These are phyloP conservation scores for Drosophila albomicans DNA, from an alignment of 1,140 invertebrate genomes.

Conservation along the genomic window DNA sequence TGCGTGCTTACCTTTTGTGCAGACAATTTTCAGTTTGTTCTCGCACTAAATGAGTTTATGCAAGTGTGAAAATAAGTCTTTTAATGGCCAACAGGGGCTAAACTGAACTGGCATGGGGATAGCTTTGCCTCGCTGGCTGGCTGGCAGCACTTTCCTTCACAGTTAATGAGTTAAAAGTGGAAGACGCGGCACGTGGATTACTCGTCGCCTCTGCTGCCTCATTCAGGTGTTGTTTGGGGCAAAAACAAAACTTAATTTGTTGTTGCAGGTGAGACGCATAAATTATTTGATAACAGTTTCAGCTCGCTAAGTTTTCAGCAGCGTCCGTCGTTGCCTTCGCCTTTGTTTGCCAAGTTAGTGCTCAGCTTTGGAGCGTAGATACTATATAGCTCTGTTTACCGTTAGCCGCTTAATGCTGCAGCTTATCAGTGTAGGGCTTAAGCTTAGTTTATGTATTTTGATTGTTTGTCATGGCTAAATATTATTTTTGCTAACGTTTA, in stretches of 20 bases:
- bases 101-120: not conserved
- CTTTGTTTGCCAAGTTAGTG: constrained; percentile 60
- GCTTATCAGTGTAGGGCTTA: constrained; percentile 67
- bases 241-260: constrained; percentile 79
- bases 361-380: constrained; percentile 8
- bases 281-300: constrained; percentile 82
- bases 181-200: constrained; percentile 76
- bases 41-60: constrained; percentile 81
- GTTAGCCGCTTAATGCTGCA: constrained; percentile 65
- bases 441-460: constrained; percentile 61
- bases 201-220: constrained; percentile 25
- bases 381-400: constrained; percentile 49
- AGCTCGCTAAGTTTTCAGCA: constrained; percentile 68
- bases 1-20: constrained; percentile 42
- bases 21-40: constrained; percentile 61
- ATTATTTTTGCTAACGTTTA: constrained; percentile 52
- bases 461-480: constrained; percentile 59
- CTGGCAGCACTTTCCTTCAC: constrained; percentile 29
- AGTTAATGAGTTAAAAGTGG: constrained; percentile 82
- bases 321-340: constrained; percentile 10
- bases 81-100: constrained; percentile 68
- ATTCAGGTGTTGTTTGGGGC: constrained; percentile 16
- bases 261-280: constrained; percentile 81
- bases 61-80: constrained; percentile 84
- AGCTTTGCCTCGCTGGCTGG: not conserved